A percentile compares a stretch with the other conserved stretches of the same genome.
Conservation (phyloP, 2,113 vertebrate genomes). For the Xiphophorus maculatus region DNA sequence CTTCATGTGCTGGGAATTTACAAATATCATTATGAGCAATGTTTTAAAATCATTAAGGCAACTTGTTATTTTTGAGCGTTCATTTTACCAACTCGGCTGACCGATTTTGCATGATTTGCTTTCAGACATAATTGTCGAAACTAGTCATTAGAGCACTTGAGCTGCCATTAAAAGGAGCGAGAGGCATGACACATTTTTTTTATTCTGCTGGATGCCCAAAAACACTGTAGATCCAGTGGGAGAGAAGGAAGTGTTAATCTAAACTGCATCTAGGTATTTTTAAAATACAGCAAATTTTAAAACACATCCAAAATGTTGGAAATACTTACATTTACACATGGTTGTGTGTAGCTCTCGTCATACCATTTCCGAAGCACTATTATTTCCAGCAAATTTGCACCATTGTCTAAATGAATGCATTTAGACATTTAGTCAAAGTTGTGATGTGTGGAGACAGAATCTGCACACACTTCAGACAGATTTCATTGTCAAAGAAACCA, state of each 20-base stretch:
- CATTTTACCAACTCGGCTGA: background rate
- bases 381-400: background rate
- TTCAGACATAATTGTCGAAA: background rate
- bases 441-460: constrained; percentile 1
- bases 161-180: background rate
- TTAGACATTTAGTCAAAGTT: background rate
- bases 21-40: background rate
- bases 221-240: background rate
- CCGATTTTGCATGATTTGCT: background rate
- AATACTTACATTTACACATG: constrained; percentile 32
- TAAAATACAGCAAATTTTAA: background rate
- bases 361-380: background rate
- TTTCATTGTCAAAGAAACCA: constrained; percentile 17
- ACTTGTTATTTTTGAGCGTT: background rate
- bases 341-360: background rate
- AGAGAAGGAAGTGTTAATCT: background rate
- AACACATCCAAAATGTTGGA: background rate
- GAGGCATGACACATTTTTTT: background rate
- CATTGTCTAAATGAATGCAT: background rate
- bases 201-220: background rate
- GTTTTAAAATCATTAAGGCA: constrained; percentile 1
- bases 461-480: constrained; percentile 16
- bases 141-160: background rate
- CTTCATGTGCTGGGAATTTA: constrained; percentile 7
- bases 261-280: background rate